Conservation (phyloP, 2,888 invertebrate genomes). For the Callyntrura guangdongensis region DNA sequence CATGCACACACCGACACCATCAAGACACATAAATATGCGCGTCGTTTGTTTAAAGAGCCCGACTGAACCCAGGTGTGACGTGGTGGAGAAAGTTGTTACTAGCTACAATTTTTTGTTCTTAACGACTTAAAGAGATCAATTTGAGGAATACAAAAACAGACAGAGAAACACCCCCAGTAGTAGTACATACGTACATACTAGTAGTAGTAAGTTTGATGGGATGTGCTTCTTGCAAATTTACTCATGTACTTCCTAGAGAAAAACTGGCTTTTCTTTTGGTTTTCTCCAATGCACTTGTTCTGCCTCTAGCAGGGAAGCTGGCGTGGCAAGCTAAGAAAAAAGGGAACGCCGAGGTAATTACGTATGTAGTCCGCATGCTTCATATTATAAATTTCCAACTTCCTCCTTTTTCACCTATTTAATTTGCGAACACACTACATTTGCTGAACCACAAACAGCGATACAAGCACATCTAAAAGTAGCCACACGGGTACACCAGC, state of each 20-base stretch:
- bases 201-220: conserved; percentile 19
- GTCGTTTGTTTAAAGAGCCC: conserved; percentile 36
- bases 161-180: no score
- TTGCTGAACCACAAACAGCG: not conserved
- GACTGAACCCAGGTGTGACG: conserved; percentile 42
- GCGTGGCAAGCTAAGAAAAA: conserved; percentile 8
- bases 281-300: not conserved
- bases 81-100: conserved; percentile 16
- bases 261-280: not conserved
- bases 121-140: conserved; percentile 23
- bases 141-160: conserved; percentile 6
- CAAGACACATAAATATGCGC: not conserved
- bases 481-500: conserved; percentile 10
- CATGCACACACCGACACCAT: not conserved
- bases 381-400: conserved; percentile 70
- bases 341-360: conserved; percentile 62
- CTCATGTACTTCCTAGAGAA: not conserved
- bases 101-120: not conserved
- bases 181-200: no score
- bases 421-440: conserved; percentile 33
- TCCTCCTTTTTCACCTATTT: conserved; percentile 66
- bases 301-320: not conserved
- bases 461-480: no score
- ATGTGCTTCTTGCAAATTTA: conserved; percentile 26
- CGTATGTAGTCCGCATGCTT: conserved; percentile 76